A percentile compares a stretch with the other conserved stretches of the same genome.
Conservation (phyloP, 2,113 vertebrate species). For the Pimephales promelas region DNA sequence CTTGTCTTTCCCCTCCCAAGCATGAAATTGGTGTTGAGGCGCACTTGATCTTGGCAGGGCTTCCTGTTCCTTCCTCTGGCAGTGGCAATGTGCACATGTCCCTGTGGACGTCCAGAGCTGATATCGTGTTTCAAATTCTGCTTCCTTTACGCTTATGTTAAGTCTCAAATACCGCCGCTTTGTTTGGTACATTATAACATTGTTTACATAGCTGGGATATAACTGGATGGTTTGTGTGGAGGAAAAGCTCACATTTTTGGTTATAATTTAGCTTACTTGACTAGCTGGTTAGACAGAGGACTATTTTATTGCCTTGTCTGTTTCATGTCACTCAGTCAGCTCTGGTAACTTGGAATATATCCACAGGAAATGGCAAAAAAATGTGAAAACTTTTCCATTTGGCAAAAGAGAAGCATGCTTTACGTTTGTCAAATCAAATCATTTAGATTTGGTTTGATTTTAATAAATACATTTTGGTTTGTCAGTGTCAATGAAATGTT, state of each 20-base stretch:
- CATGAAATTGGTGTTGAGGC: conserved; percentile 61
- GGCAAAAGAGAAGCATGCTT: background rate
- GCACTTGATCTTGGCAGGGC: conserved; percentile 58
- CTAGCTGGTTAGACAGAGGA: background rate
- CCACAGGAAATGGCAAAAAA: conserved; percentile 25
- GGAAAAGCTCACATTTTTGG: background rate
- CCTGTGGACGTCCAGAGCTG: background rate
- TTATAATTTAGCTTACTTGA: background rate
- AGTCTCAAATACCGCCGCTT: conserved; percentile 5
- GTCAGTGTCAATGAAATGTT: background rate
- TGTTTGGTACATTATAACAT: conserved; percentile 24
- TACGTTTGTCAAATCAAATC: no score
- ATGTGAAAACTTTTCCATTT: conserved; percentile 5
- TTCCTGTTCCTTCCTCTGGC: conserved; percentile 58
- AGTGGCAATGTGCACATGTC: background rate
- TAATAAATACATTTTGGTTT: background rate
- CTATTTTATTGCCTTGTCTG: conserved; percentile 8
- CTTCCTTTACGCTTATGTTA: conserved; percentile 15
- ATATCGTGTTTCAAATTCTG: conserved; percentile 23
- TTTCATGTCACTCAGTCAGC: conserved; percentile 23
- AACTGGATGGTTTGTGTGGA: background rate
- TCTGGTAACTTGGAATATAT: conserved; percentile 3
- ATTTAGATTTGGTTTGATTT: no score
- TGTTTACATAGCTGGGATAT: background rate
- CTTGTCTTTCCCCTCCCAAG: conserved; percentile 59